Base-by-base conservation (phyloP, 1,140 invertebrate genomes). In the Ceratitis capitata region DNA sequence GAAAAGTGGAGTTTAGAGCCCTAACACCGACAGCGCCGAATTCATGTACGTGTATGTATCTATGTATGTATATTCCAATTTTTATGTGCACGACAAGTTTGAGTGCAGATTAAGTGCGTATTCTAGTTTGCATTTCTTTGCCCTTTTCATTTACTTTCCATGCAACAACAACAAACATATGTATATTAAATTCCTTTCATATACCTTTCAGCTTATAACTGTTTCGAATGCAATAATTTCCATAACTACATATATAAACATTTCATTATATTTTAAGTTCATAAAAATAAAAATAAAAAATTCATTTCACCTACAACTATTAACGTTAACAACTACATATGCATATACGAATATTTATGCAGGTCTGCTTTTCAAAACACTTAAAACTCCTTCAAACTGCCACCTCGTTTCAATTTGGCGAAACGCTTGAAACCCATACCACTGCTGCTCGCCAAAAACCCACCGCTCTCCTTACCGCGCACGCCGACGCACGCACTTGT, bases 311-410 rank as follows among this genome's bases (percentile, higher is more conserved):
- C 47, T 78, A 78, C 69, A 47, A 78, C 19, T 78, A 78, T 39
- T 35, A 78, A 14, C 69, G 23, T 45, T 45, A 78, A 64, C 7
- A 26, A n/a, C 9, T 53, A n/a, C n/a, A n/a, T n/a, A n/a, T n/a
- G n/a, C n/a, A n/a, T n/a, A n/a, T n/a, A n/a, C n/a, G n/a, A n/a
- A n/a, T n/a, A n/a, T n/a, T n/a, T n/a, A n/a, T n/a, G n/a, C n/a
- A n/a, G 49, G n/a, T 56, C 23, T 83, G 26, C 47, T 39, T 64
- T 84, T 45, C 26, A 14, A 84, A 23, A 35, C 39, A 42, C 82
- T 86, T 86, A 90, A 86, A 91, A 91, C 86, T 91, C 89, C 87
- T 89, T 91, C 42, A 91, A 86, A 87, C 89, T 91, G 86, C 89
- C 89, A 86, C 88, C 88, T 5, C 89, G 89, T 87, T 91, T 90